These are phyloP conservation scores for Drosophila greeni DNA, from an alignment of 2,888 invertebrate genomes.

Conservation along the genomic window DNA sequence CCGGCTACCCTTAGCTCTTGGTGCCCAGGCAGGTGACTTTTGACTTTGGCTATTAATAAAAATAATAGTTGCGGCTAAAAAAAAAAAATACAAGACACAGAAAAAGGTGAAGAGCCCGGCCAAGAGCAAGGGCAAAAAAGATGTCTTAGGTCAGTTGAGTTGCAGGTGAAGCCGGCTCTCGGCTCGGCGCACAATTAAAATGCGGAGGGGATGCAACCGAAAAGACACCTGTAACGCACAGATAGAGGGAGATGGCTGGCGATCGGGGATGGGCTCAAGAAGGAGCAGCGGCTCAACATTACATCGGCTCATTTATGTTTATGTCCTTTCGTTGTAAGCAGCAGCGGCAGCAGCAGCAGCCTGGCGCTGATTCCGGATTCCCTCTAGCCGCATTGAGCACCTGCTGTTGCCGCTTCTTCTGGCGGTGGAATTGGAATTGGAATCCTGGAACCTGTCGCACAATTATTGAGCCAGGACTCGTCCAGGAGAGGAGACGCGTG, in stretches of 20 bases:
- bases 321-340: slow-evolving; percentile 72
- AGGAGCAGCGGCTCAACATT: slow-evolving; percentile 52
- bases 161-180: slow-evolving; percentile 61
- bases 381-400: slow-evolving; percentile 59
- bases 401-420: slow-evolving; percentile 50
- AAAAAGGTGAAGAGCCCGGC: slow-evolving; percentile 46
- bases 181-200: slow-evolving; percentile 66
- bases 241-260: slow-evolving; percentile 41
- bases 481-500: slow-evolving; percentile 58
- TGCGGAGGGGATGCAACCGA: slow-evolving; percentile 41
- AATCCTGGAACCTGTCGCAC: slow-evolving; percentile 72
- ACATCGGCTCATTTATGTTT: slow-evolving; percentile 73
- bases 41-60: slow-evolving; percentile 76
- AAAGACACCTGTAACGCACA: slow-evolving; percentile 68
- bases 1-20: slow-evolving; percentile 66
- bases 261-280: slow-evolving; percentile 25
- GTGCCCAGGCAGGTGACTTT: slow-evolving; percentile 72
- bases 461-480: slow-evolving; percentile 70
- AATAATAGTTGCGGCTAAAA: slow-evolving; percentile 75
- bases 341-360: slow-evolving; percentile 23
- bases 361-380: slow-evolving; percentile 69
- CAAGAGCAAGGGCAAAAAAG: slow-evolving; percentile 70
- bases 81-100: slow-evolving; percentile 12
- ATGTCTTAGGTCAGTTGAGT: slow-evolving; percentile 76
- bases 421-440: slow-evolving; percentile 23